phyloP scores from a whole-genome alignment of 2,113 vertebrate species.

The Aplodontia rufa region DNA sequence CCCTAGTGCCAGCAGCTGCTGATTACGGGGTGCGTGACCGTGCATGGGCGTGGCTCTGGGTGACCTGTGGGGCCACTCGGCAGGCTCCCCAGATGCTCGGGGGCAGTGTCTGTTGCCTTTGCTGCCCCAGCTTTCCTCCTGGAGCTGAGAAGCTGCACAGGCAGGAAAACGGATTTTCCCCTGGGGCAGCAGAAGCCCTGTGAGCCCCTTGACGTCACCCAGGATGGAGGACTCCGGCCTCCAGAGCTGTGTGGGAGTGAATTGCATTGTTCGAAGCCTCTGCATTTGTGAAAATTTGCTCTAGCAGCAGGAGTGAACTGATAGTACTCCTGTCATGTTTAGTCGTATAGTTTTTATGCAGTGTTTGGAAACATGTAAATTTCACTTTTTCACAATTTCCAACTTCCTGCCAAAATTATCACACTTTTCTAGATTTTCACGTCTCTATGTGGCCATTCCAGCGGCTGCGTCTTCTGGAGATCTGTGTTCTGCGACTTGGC shows the following conservation, averaged over 20 bases:
- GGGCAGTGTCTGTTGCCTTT: background rate
- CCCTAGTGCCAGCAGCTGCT: no score
- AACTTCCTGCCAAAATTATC: background rate
- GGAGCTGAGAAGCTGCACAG: no score
- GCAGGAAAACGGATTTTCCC: background rate
- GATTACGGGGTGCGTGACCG: background rate
- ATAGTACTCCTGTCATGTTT: background rate
- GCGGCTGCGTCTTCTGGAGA: background rate
- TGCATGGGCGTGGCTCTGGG: no score
- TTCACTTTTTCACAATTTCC: background rate
- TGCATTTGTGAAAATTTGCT: background rate
- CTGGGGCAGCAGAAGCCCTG: background rate
- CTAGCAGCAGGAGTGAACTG: background rate
- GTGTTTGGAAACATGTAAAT: background rate
- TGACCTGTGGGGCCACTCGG: background rate
- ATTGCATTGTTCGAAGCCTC: background rate
- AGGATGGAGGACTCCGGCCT: background rate
- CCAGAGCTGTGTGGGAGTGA: no score
- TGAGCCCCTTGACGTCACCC: background rate
- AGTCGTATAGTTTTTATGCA: background rate
- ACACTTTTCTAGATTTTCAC: background rate
- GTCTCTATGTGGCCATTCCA: rapidly evolving
- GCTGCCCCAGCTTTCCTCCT: background rate
- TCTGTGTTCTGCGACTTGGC: background rate
- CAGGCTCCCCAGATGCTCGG: no score